Percentiles rank a stretch among this genome's conserved stretches.
Evolutionary conservation across 2,113 vertebrate species (phyloP).

Genomic region (cat (Felis catus)): DNA sequence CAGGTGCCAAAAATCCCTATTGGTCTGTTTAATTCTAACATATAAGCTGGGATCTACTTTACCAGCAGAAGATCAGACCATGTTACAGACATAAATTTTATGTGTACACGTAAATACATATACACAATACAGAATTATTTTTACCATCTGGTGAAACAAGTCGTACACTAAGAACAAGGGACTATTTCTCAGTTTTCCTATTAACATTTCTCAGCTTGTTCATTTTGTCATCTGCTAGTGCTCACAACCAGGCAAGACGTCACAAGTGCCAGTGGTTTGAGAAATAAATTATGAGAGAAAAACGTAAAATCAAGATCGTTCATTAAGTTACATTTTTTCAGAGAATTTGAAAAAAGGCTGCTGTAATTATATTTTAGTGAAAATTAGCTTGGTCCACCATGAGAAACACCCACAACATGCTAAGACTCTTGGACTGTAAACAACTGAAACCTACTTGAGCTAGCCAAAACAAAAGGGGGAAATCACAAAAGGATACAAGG

Average conservation of each 20-base stretch:
- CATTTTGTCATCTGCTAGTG: conserved; percentile 34
- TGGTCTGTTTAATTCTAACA: conserved; percentile 17
- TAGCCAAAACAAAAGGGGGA: neutral
- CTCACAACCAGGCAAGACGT: conserved; percentile 44
- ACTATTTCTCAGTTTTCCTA: neutral
- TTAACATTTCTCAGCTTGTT: neutral
- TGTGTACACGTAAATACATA: neutral
- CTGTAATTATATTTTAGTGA: conserved; percentile 46
- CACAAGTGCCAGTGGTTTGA: conserved; percentile 38
- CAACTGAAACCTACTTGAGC: conserved; percentile 12
- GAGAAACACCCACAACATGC: conserved; percentile 44
- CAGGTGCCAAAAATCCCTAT: neutral
- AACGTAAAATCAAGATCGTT: conserved; percentile 61
- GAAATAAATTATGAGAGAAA: conserved; percentile 57
- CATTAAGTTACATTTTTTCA: conserved; percentile 64
- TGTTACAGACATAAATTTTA: neutral
- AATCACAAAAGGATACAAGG: neutral
- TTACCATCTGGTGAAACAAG: neutral
- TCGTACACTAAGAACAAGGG: neutral
- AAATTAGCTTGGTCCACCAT: conserved; percentile 44
- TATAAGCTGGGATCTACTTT: neutral
- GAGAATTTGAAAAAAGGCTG: conserved; percentile 42
- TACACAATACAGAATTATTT: neutral
- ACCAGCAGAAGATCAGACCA: neutral
- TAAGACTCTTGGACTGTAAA: conserved; percentile 39